phyloP scores from a whole-genome alignment of 2,888 invertebrate genomes.

The Hydropsyche betteni region DNA sequence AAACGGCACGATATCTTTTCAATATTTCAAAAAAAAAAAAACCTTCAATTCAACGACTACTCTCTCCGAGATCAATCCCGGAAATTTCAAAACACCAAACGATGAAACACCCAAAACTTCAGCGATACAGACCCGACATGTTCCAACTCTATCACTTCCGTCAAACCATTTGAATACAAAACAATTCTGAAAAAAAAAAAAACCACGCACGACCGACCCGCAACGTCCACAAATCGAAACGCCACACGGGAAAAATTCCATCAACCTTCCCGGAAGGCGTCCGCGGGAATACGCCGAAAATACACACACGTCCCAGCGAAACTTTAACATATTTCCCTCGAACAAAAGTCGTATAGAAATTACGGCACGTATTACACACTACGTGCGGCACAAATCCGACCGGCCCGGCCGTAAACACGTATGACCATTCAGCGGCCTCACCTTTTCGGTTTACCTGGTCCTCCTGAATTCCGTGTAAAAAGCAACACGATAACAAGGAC shows the following conservation, averaged over 20 bases:
- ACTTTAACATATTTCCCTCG: background rate
- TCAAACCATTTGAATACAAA: no score
- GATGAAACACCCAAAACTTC: no score
- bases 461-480: conserved; percentile 14
- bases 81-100: no score
- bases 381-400: conserved; percentile 3
- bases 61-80: no score
- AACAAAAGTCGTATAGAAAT: conserved; percentile 16
- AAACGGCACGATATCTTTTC: no score
- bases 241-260: background rate
- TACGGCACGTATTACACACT: background rate
- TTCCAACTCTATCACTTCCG: no score
- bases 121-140: no score
- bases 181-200: no score
- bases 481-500: conserved; percentile 8
- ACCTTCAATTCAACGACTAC: no score
- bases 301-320: conserved; percentile 9
- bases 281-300: background rate
- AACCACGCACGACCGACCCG: no score
- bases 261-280: background rate
- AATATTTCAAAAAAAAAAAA: no score
- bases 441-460: background rate
- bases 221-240: no score
- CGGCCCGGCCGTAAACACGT: conserved; percentile 21
- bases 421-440: conserved; percentile 12